Evolutionary conservation across 2,888 invertebrate genomes (phyloP), one percentile per base, ranked within the genome.

Genomic region (Osmoderma eremita): DNA sequence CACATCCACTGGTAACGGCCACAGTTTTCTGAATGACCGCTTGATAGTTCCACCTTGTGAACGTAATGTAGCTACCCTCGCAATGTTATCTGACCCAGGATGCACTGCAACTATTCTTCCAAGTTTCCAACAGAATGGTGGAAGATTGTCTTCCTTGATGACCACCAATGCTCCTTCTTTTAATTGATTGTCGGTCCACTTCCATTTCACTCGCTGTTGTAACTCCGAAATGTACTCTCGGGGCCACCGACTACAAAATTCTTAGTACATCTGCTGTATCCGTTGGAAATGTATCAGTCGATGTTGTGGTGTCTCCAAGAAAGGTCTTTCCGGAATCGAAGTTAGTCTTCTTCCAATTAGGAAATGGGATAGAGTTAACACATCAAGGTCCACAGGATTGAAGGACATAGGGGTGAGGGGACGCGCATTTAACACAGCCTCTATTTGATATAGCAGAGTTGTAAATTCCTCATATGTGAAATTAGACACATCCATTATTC

Each of bases 121-220:
- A 3, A 24, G 5, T 24, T 24, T 24, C 5, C 41, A 41, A 12
- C 41, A 13, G 2, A 41, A 13, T 41, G 12, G 41, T n/a, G 41
- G 41, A 13, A 41, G 41, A 13, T 41, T 41, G 12, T 41, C 4
- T 13, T 78, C 76, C 22, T 76, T 76, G 8, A 78, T 38, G 3
- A 79, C 50, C 0, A 79, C 78, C 18, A 79, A 8, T 1, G 73
- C 69, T 4, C 75, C 77, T 1, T 71, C 30, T 41, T 75, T 42
- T 6, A 79, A n/a, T 39, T 65, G 67, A 10, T 63, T 58, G 6
- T 54, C 48, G 5, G 41, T 39, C 1, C 5, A 22, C 5, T 39
- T 53, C 76, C 74, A 75, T 51, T 75, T 74, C 0, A 70, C 65
- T 0, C 72, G 39, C 5, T 71, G 69, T 51, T 75, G 73, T 0